phyloP scores from a whole-genome alignment of 2,113 vertebrate species.

The Aviceda subcristata region DNA sequence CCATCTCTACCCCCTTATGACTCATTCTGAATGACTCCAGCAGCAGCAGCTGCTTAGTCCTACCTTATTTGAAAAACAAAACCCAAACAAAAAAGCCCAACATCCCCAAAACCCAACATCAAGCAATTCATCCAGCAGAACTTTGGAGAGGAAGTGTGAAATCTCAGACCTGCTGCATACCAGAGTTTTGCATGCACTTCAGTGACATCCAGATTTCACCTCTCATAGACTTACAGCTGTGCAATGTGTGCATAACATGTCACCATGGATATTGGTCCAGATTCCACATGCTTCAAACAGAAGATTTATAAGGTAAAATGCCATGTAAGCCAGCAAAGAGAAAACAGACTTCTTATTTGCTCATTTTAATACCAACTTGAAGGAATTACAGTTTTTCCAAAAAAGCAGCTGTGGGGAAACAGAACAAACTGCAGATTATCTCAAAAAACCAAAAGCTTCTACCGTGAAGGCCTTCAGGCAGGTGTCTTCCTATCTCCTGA shows the following conservation, averaged over 20 bases:
- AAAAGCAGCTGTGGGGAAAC: neutral
- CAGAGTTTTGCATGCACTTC: neutral
- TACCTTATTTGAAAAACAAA: neutral
- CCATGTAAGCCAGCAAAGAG: neutral
- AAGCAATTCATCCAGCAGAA: neutral
- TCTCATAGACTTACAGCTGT: neutral
- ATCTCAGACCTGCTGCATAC: neutral
- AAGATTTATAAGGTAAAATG: constrained; percentile 24
- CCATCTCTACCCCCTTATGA: neutral
- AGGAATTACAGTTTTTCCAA: neutral
- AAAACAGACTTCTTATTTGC: neutral
- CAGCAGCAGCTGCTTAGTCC: neutral
- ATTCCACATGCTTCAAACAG: neutral
- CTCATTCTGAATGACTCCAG: neutral
- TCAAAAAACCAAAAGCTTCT: neutral
- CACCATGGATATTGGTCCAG: neutral
- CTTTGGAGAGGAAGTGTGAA: neutral
- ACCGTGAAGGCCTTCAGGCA: neutral
- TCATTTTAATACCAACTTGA: neutral
- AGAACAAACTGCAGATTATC: neutral
- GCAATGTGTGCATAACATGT: neutral
- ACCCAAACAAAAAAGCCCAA: neutral
- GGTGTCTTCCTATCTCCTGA: neutral
- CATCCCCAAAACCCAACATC: neutral
- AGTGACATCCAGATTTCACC: neutral